These are phyloP conservation scores for Galerucella nymphaeae DNA, from an alignment of 2,888 invertebrate genomes.

Conservation along the genomic window DNA sequence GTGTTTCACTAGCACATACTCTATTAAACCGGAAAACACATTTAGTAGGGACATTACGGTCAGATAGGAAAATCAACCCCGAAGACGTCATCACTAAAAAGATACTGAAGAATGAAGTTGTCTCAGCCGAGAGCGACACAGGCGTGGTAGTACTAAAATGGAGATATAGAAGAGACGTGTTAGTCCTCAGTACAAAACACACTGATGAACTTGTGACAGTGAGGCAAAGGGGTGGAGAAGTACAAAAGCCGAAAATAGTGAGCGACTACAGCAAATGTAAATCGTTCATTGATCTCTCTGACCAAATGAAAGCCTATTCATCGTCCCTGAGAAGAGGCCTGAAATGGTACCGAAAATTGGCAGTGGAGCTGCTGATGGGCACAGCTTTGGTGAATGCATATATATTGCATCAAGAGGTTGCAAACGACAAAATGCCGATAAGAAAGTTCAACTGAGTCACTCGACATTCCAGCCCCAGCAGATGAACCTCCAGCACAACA, in stretches of 20 bases:
- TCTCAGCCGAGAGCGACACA: too few relatives aligned
- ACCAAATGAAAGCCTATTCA: constrained; percentile 50
- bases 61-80: background rate
- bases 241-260: constrained; percentile 45
- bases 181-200: constrained; percentile 44
- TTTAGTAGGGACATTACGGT: background rate
- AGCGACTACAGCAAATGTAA: constrained; percentile 51
- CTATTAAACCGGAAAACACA: background rate
- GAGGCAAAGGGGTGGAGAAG: constrained; percentile 41
- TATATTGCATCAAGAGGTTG: constrained; percentile 42
- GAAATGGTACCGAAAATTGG: constrained; percentile 53
- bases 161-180: constrained; percentile 54
- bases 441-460: constrained; percentile 12
- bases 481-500: constrained; percentile 18
- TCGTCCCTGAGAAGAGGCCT: constrained; percentile 49
- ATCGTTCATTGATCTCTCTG: constrained; percentile 51
- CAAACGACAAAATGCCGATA: constrained; percentile 36
- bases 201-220: constrained; percentile 42
- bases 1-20: background rate
- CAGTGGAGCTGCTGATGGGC: constrained; percentile 48
- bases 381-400: constrained; percentile 46
- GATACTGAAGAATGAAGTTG: too few relatives aligned
- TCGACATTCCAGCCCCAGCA: constrained; percentile 7
- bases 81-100: background rate
- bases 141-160: too few relatives aligned